Evolutionary conservation across 2,888 invertebrate species (phyloP), one percentile per base, ranked within the genome.

Genomic region (Bruchidius siliquastri): DNA sequence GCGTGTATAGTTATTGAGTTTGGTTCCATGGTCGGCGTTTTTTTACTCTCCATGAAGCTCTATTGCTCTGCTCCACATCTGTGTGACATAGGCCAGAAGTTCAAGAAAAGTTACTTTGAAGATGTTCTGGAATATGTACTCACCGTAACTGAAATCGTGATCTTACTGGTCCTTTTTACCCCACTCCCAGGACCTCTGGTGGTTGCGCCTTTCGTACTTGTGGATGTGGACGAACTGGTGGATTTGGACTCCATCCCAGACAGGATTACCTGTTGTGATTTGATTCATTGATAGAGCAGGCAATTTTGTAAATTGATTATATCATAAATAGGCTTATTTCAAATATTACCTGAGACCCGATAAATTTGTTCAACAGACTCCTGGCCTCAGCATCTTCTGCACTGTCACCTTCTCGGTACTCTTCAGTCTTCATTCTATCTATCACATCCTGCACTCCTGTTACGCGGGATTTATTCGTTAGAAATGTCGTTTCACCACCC

Each of bases 351-450:
- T 93, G 92, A 77, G 94, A 93, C 74, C 94, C 94, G 70, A 95
- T 89, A 88, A 94, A 94, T 88, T 94, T 94, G 88, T 95, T 95
- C 72, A 94, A 89, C 80, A 94, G 88, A 76, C 92, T 91, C 73
- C 93, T 90, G 67, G 93, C 94, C 86, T 93, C 92, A 67, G 88
- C 85, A 85, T 94, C 94, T 84, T 92, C 93, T 32, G 85, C 84
- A 0, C 88, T 89, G 83, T 93, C 93, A 10, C 92, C 92, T 77
- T 89, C 90, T 81, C 90, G 90, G 32, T 77, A 75, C 10, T 80
- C 83, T 81, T 85, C 83, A 82, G 93, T 93, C 84, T 91, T 91
- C 94, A 95, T 95, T 79, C 94, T 89, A 4, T 90, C 90, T 73
- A 95, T 87, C 20, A 94, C 92, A 83, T 95, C 95, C 83, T 92